phyloP scores from a whole-genome alignment of 2,797 vertebrate genomes.

The Gymnocypris eckloni region DNA sequence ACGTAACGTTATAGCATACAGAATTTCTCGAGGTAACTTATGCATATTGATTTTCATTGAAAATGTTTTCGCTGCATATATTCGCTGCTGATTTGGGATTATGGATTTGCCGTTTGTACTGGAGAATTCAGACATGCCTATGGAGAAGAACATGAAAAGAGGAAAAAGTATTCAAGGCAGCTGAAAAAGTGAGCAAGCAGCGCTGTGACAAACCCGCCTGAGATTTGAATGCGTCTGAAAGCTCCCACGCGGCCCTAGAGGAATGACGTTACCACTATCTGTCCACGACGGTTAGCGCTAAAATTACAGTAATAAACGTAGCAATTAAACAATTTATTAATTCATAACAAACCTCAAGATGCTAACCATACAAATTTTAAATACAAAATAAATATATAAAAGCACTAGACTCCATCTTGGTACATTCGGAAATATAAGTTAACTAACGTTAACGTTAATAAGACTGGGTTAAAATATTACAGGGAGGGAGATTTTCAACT shows the following conservation, averaged over 20 bases:
- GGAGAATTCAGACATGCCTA: no score
- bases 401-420: background rate
- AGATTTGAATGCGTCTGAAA: background rate
- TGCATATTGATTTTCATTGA: no score
- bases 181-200: background rate
- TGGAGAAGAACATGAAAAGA: no score
- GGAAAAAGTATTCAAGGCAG: background rate
- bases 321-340: no score
- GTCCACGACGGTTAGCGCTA: background rate
- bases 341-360: background rate
- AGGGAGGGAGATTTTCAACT: background rate
- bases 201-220: background rate
- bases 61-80: no score
- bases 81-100: no score
- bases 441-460: background rate
- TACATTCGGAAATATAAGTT: background rate
- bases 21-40: no score
- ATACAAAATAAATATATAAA: background rate
- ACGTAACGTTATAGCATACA: background rate
- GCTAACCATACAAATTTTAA: background rate
- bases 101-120: no score
- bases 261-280: background rate
- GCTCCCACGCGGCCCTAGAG: background rate
- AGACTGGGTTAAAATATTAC: background rate
- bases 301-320: background rate